Percentiles rank a stretch among this genome's conserved stretches.
phyloP scores from a whole-genome alignment of 2,797 vertebrate genomes.

The Phrynocephalus forsythii region DNA sequence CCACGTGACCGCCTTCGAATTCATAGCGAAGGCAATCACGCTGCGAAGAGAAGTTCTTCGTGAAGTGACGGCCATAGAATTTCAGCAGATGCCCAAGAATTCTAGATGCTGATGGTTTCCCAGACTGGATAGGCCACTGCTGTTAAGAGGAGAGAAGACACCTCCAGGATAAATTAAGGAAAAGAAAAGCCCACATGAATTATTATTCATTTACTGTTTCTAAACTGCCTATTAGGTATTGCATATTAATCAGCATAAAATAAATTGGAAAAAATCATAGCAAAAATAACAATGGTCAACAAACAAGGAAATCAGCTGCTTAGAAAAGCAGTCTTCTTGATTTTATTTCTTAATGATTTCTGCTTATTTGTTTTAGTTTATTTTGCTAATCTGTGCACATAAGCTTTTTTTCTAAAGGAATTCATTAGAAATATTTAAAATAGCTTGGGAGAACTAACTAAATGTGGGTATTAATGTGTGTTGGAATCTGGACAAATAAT shows the following conservation, averaged over 20 bases:
- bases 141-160: too few species aligned
- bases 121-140: too few species aligned
- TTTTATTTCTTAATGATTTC: not conserved
- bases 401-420: not conserved
- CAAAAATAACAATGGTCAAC: not conserved
- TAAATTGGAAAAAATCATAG: not conserved
- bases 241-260: not conserved
- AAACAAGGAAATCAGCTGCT: not conserved
- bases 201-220: not conserved
- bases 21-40: too few species aligned
- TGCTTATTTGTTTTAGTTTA: conserved; percentile 1
- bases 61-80: too few species aligned
- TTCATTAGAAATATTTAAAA: conserved; percentile 3
- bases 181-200: not conserved
- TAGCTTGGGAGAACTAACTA: not conserved
- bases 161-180: not conserved
- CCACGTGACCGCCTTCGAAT: too few species aligned
- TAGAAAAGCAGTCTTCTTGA: not conserved
- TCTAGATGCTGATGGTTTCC: too few species aligned
- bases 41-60: too few species aligned
- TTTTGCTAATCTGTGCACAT: not conserved
- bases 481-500: not conserved
- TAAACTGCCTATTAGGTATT: not conserved
- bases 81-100: not conserved
- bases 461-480: not conserved